Percentiles rank a stretch among this genome's conserved stretches.
These are phyloP conservation scores for Julus scanicus DNA, from an alignment of 2,888 invertebrate genomes.

Conservation along the genomic window DNA sequence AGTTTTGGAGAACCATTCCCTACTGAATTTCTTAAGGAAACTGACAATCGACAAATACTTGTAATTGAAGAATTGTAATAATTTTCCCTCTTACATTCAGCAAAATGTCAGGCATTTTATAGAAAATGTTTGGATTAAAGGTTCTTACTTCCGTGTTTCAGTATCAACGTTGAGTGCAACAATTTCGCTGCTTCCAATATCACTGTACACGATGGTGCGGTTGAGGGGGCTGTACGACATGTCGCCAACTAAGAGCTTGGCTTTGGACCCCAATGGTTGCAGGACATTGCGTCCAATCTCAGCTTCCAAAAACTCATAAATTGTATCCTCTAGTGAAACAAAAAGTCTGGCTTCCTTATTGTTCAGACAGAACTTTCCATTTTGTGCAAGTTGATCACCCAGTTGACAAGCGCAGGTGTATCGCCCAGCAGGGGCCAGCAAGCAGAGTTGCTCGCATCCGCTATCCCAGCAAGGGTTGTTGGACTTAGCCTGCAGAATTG, in stretches of 20 bases:
- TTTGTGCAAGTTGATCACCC: conserved; percentile 72
- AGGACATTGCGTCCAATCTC: conserved; percentile 64
- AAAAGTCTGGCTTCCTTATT: conserved; percentile 58
- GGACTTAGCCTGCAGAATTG: conserved; percentile 70
- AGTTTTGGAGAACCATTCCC: no score
- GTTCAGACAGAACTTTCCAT: conserved; percentile 72
- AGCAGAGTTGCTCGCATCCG: conserved; percentile 81
- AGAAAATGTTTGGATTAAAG: neutral
- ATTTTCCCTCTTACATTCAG: no score
- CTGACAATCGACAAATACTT: neutral
- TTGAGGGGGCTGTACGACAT: conserved; percentile 75
- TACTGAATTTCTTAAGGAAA: neutral
- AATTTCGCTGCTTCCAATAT: conserved; percentile 68
- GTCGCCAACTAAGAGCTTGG: conserved; percentile 70
- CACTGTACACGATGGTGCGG: conserved; percentile 67
- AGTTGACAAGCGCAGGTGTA: conserved; percentile 82
- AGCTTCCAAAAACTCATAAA: conserved; percentile 65
- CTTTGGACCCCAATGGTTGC: neutral
- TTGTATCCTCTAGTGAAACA: conserved; percentile 63
- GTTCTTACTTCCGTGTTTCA: conserved; percentile 58
- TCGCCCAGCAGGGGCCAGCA: conserved; percentile 72
- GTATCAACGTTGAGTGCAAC: conserved; percentile 65
- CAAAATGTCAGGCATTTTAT: neutral
- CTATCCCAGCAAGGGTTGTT: conserved; percentile 74
- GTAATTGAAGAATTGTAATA: neutral